Conservation (phyloP, 2,888 invertebrate genomes). For the Timandra comae region DNA sequence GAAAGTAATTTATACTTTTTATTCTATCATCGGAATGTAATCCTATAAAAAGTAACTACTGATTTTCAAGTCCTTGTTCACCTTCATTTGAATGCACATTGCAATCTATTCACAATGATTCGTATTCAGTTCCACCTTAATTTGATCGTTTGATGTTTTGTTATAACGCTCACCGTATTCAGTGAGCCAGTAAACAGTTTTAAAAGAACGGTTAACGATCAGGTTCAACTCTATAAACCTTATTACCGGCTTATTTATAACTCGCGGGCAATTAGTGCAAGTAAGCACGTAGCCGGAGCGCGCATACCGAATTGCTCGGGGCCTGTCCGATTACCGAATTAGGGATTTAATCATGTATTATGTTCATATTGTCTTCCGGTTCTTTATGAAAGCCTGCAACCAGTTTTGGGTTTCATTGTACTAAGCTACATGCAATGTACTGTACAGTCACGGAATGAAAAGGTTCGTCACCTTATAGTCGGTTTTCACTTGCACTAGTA, state of each 20-base stretch:
- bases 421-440: constrained; percentile 14
- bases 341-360: constrained; percentile 21
- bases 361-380: constrained; percentile 19
- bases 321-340: constrained; percentile 13
- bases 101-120: too few relatives aligned
- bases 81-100: not conserved
- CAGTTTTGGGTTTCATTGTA: too few relatives aligned
- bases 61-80: not conserved
- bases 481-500: too few relatives aligned
- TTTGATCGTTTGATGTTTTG: constrained; percentile 4
- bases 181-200: constrained; percentile 17
- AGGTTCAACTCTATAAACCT: constrained; percentile 21
- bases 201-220: constrained; percentile 21
- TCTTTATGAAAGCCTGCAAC: constrained; percentile 14
- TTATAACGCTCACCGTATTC: constrained; percentile 15
- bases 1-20: too few relatives aligned
- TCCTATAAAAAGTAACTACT: not conserved
- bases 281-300: constrained; percentile 8
- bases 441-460: too few relatives aligned
- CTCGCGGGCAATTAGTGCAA: constrained; percentile 11
- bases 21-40: too few relatives aligned
- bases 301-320: constrained; percentile 9
- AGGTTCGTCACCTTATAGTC: too few relatives aligned
- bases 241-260: constrained; percentile 21
- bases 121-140: too few relatives aligned